Base-by-base conservation (phyloP, 2,888 invertebrate genomes). In the Chelonus formosanus region DNA sequence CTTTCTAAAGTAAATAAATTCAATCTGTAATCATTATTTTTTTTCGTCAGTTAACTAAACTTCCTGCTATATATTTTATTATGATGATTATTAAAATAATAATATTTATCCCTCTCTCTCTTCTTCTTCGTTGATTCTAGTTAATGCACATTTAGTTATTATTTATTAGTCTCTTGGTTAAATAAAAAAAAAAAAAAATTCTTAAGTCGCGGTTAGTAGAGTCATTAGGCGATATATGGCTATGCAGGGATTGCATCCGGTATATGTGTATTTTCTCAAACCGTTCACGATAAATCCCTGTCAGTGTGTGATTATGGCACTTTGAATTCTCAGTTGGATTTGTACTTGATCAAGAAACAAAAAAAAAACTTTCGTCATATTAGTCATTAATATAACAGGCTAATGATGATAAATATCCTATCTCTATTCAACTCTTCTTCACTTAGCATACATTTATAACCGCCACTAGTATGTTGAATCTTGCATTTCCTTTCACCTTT, bases 271-370 rank as follows among this genome's bases (percentile, higher is more conserved):
- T 58, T 44, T 43, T 52, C 34, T 36, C 34, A 43, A 53, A 57
- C 52, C 35, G 47, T 34, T 60, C 40, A 10, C 43, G 31, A 58
- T 64, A 55, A 44, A 55, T 58, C 52, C 64, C 64, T 53, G 43
- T 56, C 20, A 8, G 20, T 20, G 55, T 44, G 50, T 55, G 55
- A 61, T 68, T 74, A 75, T 75, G 74, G 73, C 75, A 74, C 74
- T 71, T 71, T 72, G 70, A 72, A 73, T 73, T 70, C 70, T 62
- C 67, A 66, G 65, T 67, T 54, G 66, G 58, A 64, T 61, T 65
- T 56, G 53, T 66, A 58, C 63, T 67, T 58, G 10, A 35, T 43
- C 20, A 20, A 20, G 20, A 20, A 20, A 20, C 1, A 20, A 20
- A 20, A 1, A 20, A 20, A 1, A 20, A 20, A 20, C 20, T 65